Evolutionary conservation across 1,140 invertebrate species (phyloP), one percentile per base, ranked within the genome.

Genomic region (Gonatopus flavifemur): DNA sequence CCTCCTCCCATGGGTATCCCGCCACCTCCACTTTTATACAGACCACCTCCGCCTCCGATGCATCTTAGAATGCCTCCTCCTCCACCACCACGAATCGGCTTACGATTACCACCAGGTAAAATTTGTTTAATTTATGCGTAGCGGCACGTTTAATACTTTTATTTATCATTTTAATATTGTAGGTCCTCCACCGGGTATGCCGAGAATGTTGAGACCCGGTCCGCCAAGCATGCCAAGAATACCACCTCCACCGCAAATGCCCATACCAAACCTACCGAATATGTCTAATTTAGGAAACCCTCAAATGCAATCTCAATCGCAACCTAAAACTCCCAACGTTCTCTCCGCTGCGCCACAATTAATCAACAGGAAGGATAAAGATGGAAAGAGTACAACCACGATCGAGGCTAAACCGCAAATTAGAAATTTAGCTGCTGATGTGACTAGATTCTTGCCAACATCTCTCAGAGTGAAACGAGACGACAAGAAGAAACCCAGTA

Each of bases 361-460:
- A 3, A 89, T 93, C 61, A 85, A 84, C 48, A 78, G 82, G 64
- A 84, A 82, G 56, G 82, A 84, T 41, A 75, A 74, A 25, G 77
- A 74, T 35, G 82, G 87, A 68, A 80, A 83, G 70, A 84, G 85
- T 50, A 82, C 87, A 16, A 91, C 92, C 0, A 89, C 87, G 1
- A 97, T 98, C 55, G 91, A 91, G 63, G 94, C 94, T 0, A 96
- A 96, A 74, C 94, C 94, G 1, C 93, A 97, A 79, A 96, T 98
- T 45, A 83, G 91, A 64, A 97, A 96, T 80, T 80, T 96, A 7
- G 93, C 91, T 52, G 94, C 93, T 0, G 96, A 98, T 77, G 90
- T 98, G 1, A 98, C 95, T 0, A 80, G 94, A 57, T 98, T 98
- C 76, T 88, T 96, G 28, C 96, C 96, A 2, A 94, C 92, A 0